phyloP scores from a whole-genome alignment of 2,113 vertebrate species.

The Gymnarchus niloticus region DNA sequence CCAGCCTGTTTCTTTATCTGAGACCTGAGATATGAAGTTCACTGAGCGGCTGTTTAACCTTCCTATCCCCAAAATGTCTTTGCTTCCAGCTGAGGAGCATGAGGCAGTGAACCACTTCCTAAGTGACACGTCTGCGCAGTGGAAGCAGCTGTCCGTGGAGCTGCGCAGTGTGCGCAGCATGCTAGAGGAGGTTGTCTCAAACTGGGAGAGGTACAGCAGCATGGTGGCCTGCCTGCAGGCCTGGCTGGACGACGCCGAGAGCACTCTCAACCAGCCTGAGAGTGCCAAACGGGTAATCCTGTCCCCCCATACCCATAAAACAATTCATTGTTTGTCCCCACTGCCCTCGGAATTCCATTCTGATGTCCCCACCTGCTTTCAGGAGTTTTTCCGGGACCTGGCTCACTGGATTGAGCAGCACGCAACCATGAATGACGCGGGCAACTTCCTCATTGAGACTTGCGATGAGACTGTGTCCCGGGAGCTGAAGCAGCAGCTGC shows the following conservation, averaged over 20 bases:
- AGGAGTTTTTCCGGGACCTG: conserved; percentile 46
- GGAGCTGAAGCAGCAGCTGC: conserved; percentile 91
- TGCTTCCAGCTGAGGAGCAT: conserved; percentile 72
- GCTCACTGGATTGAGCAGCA: conserved; percentile 80
- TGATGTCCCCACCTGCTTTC: background rate
- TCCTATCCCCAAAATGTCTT: background rate
- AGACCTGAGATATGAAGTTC: background rate
- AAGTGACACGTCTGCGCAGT: conserved; percentile 83
- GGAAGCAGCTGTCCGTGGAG: conserved; percentile 86
- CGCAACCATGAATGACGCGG: conserved; percentile 92
- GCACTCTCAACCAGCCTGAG: conserved; percentile 76
- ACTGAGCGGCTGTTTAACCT: background rate
- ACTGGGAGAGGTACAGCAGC: conserved; percentile 81
- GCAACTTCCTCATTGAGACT: conserved; percentile 96
- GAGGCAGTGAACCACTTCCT: conserved; percentile 81
- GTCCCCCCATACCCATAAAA: background rate
- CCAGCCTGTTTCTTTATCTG: background rate
- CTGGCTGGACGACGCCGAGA: conserved; percentile 89
- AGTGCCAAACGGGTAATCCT: conserved; percentile 72
- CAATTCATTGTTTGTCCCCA: background rate
- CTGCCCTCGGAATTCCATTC: background rate
- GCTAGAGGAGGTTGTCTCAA: conserved; percentile 87
- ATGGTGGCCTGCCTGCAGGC: conserved; percentile 80
- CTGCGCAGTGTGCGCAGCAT: conserved; percentile 87
- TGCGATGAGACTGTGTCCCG: conserved; percentile 91